A percentile compares a stretch with the other conserved stretches of the same genome.
Conservation (phyloP, 2,113 vertebrate genomes). For the Nematolebias whitei region DNA sequence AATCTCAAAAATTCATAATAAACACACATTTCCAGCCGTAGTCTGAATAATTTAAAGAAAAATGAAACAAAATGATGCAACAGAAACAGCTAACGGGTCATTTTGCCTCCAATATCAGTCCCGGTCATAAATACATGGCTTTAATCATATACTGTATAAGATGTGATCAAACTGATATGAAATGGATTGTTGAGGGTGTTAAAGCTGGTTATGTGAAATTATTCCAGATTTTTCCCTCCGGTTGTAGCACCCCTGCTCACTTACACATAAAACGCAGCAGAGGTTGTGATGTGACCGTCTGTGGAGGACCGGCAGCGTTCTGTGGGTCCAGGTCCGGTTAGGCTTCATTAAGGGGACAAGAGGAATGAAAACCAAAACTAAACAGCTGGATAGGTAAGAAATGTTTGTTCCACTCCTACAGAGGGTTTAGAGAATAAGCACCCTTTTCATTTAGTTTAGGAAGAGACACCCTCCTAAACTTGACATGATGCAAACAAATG, state of each 20-base stretch:
- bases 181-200: conserved; percentile 14
- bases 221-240: conserved; percentile 43
- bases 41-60: neutral
- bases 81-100: neutral
- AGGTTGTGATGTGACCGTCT: conserved; percentile 53
- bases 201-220: conserved; percentile 51
- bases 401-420: conserved; percentile 21
- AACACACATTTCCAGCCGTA: neutral
- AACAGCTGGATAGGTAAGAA: conserved; percentile 30
- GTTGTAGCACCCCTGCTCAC: conserved; percentile 43
- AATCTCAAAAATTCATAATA: neutral
- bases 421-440: conserved; percentile 36
- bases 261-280: conserved; percentile 27
- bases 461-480: conserved; percentile 28
- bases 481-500: conserved; percentile 57
- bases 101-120: neutral
- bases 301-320: conserved; percentile 45
- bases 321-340: conserved; percentile 38
- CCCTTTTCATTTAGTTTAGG: conserved; percentile 21
- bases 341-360: conserved; percentile 31
- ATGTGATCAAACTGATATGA: neutral
- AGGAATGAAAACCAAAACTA: conserved; percentile 27
- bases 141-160: conserved; percentile 1
- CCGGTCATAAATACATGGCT: neutral
- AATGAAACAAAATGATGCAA: conserved; percentile 11